phyloP scores from a whole-genome alignment of 2,113 vertebrate species.

The Rhegmatorhina hoffmannsi region DNA sequence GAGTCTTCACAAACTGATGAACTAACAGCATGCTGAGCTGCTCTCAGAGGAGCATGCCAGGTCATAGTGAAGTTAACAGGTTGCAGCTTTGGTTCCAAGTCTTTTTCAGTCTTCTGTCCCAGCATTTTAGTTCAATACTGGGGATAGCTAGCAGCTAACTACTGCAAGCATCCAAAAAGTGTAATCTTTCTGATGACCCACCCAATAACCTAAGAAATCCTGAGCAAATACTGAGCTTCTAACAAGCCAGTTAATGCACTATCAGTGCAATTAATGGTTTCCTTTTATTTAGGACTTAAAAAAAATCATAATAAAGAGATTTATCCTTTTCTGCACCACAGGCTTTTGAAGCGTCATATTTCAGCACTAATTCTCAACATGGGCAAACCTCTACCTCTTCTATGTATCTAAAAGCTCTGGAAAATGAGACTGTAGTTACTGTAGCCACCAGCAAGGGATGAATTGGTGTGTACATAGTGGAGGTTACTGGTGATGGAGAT shows the following conservation, averaged over 20 bases:
- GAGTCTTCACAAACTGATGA: not conserved
- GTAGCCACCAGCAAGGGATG: not conserved
- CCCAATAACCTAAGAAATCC: not conserved
- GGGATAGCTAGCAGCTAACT: not conserved
- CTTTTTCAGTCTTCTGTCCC: not conserved
- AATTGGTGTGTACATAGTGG: fast-evolving
- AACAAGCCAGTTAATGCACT: not conserved
- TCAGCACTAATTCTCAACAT: not conserved
- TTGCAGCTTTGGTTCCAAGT: not conserved
- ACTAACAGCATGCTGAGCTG: not conserved
- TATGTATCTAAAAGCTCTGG: not conserved
- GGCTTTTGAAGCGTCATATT: not conserved
- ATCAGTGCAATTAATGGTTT: not conserved
- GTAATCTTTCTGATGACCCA: not conserved
- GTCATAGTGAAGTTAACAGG: not conserved
- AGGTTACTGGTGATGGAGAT: not conserved
- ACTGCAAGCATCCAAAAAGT: not conserved
- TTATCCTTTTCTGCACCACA: not conserved
- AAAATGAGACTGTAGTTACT: not conserved
- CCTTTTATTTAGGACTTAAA: not conserved
- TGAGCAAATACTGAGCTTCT: not conserved
- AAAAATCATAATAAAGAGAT: not conserved
- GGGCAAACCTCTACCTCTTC: not conserved
- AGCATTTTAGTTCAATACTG: not conserved
- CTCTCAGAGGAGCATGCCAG: not conserved